Conservation (phyloP, 2,797 vertebrate species). For the Clarias pachynema region DNA sequence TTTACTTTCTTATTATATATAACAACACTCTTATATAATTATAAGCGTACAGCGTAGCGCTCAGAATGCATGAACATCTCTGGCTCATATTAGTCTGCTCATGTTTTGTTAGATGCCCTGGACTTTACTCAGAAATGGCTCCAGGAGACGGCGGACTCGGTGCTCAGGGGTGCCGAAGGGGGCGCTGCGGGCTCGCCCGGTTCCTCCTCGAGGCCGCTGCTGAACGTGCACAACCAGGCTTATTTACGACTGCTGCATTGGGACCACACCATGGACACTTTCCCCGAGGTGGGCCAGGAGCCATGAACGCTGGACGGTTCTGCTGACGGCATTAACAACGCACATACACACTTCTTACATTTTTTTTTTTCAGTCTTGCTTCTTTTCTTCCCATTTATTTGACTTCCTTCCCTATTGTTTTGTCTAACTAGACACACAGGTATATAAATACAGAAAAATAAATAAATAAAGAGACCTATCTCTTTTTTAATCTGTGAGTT, state of each 20-base stretch:
- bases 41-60: not conserved
- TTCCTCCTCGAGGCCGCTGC: conserved; percentile 57
- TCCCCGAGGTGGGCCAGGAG: conserved; percentile 86
- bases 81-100: not conserved
- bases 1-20: too few species aligned
- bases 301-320: not conserved
- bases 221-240: conserved; percentile 83
- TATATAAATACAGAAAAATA: too few species aligned
- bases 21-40: too few species aligned
- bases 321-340: not conserved
- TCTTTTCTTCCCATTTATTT: not conserved
- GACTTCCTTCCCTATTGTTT: not conserved
- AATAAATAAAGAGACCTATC: not conserved
- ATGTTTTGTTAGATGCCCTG: conserved; percentile 80
- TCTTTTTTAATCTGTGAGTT: not conserved
- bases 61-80: not conserved
- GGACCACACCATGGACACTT: conserved; percentile 84
- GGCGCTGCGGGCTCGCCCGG: conserved; percentile 60
- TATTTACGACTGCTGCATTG: conserved; percentile 90
- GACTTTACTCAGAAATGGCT: conserved; percentile 92
- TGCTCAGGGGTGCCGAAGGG: conserved; percentile 61
- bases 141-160: conserved; percentile 79
- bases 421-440: not conserved
- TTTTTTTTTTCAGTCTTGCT: not conserved
- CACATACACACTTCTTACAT: not conserved